Evolutionary conservation across 1,140 invertebrate species (phyloP).

Genomic region (Hormaphis cornu): DNA sequence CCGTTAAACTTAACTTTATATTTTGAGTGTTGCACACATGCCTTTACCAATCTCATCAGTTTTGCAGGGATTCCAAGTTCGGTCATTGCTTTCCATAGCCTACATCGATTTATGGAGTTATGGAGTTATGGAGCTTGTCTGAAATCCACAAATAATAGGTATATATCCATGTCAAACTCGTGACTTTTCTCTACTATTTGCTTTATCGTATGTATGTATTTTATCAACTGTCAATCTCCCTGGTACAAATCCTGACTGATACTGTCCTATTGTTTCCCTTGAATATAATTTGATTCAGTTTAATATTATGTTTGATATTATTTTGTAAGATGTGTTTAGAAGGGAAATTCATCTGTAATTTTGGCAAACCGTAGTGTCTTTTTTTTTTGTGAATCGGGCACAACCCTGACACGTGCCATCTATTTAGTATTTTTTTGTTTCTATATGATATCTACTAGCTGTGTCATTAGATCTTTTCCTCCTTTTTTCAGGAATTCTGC

Average conservation of each 20-base stretch:
- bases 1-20: not conserved
- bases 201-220: not conserved
- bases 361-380: conserved; percentile 31
- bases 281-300: not conserved
- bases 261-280: not conserved
- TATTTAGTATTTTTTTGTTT: conserved; percentile 22
- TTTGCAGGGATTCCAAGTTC: not conserved
- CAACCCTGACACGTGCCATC: conserved; percentile 19
- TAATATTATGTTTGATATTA: conserved; percentile 2
- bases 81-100: conserved; percentile 15
- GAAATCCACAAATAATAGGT: conserved; percentile 27
- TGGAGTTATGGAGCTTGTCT: conserved; percentile 23
- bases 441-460: conserved; percentile 33
- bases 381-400: conserved; percentile 34
- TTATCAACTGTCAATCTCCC: conserved; percentile 23
- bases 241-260: not conserved
- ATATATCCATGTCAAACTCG: conserved; percentile 28
- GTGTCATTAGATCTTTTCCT: not conserved
- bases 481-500: conserved; percentile 13
- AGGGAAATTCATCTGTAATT: conserved; percentile 35
- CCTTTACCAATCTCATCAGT: not conserved
- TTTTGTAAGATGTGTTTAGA: conserved; percentile 29
- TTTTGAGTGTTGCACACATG: not conserved
- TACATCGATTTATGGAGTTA: conserved; percentile 13
- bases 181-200: conserved; percentile 14